Conservation (phyloP, 2,797 vertebrate genomes). For the Gymnodraco acuticeps region DNA sequence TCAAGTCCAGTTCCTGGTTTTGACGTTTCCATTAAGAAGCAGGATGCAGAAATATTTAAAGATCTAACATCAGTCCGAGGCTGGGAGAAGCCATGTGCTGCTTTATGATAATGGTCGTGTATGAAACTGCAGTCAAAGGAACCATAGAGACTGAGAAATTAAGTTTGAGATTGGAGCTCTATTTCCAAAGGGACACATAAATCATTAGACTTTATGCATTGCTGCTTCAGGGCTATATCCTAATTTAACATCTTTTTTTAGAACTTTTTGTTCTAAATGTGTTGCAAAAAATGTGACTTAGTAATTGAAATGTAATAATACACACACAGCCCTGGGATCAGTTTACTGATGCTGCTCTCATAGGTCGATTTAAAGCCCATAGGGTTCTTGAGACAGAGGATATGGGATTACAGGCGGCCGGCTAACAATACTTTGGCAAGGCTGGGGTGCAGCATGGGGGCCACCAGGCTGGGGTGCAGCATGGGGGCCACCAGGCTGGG, state of each 20-base stretch:
- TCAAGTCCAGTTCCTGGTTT: background rate
- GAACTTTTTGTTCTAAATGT: slow-evolving; percentile 1
- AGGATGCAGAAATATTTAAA: background rate
- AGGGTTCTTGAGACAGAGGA: background rate
- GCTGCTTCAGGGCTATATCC: background rate
- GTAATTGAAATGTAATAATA: background rate
- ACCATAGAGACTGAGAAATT: background rate
- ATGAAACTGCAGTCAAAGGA: background rate
- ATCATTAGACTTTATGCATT: background rate
- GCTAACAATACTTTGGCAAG: background rate
- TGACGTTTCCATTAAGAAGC: background rate
- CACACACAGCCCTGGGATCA: background rate
- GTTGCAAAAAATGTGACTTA: background rate
- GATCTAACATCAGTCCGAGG: background rate
- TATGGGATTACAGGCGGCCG: background rate
- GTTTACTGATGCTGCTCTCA: no score
- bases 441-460: no score
- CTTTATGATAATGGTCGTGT: background rate
- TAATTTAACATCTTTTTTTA: background rate
- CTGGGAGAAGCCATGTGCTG: background rate
- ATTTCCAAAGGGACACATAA: background rate
- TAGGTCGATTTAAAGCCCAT: background rate
- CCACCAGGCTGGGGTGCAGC: no score
- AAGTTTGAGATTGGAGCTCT: background rate
- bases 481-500: no score